These are phyloP conservation scores for Adela reaumurella DNA, from an alignment of 2,888 invertebrate genomes.

Conservation along the genomic window DNA sequence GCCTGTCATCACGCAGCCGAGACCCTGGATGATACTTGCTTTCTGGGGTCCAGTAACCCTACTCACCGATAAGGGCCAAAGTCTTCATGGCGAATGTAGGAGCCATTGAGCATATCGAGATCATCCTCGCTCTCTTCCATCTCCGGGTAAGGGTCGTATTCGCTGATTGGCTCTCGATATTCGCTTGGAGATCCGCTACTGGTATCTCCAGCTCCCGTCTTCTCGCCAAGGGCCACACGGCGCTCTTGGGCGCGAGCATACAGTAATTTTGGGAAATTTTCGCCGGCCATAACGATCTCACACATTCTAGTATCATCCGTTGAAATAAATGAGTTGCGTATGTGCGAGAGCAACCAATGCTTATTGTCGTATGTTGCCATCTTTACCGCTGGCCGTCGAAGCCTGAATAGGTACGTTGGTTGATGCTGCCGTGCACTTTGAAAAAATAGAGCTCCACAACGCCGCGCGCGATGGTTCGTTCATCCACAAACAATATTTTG, in stretches of 20 bases:
- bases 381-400: no score
- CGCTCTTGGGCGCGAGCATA: constrained; percentile 36
- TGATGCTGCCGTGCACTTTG: no score
- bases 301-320: constrained; percentile 95
- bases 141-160: constrained; percentile 69
- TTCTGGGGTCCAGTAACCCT: no score
- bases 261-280: constrained; percentile 66
- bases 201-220: constrained; percentile 26
- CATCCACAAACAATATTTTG: no score
- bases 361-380: constrained; percentile 96
- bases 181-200: constrained; percentile 27
- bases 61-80: constrained; percentile 54
- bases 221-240: constrained; percentile 19
- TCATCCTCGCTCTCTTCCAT: constrained; percentile 75
- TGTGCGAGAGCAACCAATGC: constrained; percentile 89
- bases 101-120: constrained; percentile 62
- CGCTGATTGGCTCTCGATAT: constrained; percentile 40
- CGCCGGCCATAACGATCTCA: constrained; percentile 86
- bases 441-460: no score
- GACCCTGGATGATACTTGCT: neutral
- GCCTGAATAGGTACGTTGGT: no score
- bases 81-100: constrained; percentile 73
- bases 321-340: constrained; percentile 90
- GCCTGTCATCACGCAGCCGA: no score
- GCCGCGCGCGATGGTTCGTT: no score